Base-by-base conservation (phyloP, 2,113 vertebrate species). In the Phyllopteryx taeniolatus region DNA sequence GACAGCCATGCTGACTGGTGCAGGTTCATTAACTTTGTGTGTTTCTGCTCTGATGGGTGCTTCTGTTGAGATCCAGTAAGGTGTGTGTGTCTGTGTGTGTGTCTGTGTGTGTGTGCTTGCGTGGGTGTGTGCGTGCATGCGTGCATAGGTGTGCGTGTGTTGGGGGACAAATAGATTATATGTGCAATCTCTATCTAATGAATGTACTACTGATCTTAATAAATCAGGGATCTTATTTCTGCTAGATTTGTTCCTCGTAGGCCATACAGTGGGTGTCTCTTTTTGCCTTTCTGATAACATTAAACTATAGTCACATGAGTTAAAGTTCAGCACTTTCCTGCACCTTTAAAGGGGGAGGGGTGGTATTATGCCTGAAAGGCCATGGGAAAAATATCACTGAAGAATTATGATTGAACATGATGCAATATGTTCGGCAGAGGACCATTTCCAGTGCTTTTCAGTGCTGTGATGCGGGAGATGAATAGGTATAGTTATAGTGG, bases 1-100 rank as follows among this genome's bases (percentile, higher is more conserved):
- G 93, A 91, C 85, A 82, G 89, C 85, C 91, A 92, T 91, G 91
- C 91, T 91, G 89, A 92, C 90, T 90, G 90, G 84, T 88, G 90
- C 88, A 86, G 90, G 86, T 92, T 94, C 93, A 92, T 93, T 93
- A 93, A 92, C 90, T 91, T 86, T 77, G 87, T 72, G 81, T 82
- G 87, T 85, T 82, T 88, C 79, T 79, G 57, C 78, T 89, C 79
- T 78, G 17, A 62, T 64, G 43, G 59, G 66, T 65, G 82, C 81
- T 84, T 75, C 78, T 83, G 71, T 78, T 76, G 78, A 66, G 65
- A 85, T 70, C 79, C 81, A 65, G 76, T 87, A 74, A 68, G 39
- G 66, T 43, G 14, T 49, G 53, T 70, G 67, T 71, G 73, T 62
- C 61, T 56, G 35, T 66, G 47, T 68, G 68, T 68, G 57, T 60